These are phyloP conservation scores for Campoletis raptor DNA, from an alignment of 2,888 invertebrate species.

Conservation along the genomic window DNA sequence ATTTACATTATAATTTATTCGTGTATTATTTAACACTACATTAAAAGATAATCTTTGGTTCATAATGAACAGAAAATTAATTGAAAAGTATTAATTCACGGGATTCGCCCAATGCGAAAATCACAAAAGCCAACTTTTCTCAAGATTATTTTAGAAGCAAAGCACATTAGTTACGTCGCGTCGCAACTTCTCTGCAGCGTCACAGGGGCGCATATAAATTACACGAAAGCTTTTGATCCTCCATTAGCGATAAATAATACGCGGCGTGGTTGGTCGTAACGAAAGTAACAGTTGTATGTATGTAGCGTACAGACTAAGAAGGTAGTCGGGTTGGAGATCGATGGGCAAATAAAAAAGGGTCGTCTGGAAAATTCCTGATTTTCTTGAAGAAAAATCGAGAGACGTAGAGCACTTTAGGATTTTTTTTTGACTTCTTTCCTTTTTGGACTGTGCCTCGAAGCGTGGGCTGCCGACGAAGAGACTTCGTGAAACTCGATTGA, in stretches of 20 bases:
- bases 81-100: not conserved
- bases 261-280: conserved; percentile 32
- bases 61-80: not conserved
- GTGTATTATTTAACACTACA: not conserved
- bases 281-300: conserved; percentile 4
- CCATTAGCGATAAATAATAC: conserved; percentile 63
- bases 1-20: not conserved
- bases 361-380: conserved; percentile 39
- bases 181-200: not conserved
- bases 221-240: conserved; percentile 48
- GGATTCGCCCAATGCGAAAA: not conserved
- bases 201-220: conserved; percentile 41
- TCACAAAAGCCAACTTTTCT: not conserved
- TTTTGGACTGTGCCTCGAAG: not conserved
- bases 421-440: conserved; percentile 1
- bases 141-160: conserved; percentile 13
- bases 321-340: conserved; percentile 43
- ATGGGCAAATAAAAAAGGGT: conserved; percentile 56
- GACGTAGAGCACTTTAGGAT: conserved; percentile 44
- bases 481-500: conserved; percentile 43
- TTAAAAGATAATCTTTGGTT: not conserved
- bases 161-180: conserved; percentile 18
- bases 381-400: conserved; percentile 51
- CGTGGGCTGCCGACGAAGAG: conserved; percentile 17
- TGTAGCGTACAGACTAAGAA: conserved; percentile 7